These are phyloP conservation scores for Chaetoderma sp. DNA, from an alignment of 2,888 invertebrate genomes.

Conservation along the genomic window DNA sequence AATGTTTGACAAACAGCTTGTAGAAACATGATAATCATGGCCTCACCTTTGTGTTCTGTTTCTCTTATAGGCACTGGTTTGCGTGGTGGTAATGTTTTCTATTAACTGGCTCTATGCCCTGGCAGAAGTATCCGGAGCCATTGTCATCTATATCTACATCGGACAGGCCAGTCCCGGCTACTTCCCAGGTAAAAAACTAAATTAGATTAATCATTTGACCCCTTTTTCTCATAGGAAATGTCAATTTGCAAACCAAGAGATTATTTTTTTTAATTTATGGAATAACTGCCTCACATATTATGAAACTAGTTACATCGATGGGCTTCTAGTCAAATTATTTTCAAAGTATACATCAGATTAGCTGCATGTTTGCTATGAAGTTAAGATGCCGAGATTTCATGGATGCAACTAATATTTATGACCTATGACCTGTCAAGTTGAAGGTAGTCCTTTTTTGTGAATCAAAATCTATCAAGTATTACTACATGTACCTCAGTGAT, in stretches of 20 bases:
- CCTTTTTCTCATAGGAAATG: too few relatives aligned
- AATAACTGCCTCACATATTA: too few relatives aligned
- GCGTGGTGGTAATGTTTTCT: conserved; percentile 89
- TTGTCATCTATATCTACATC: conserved; percentile 92
- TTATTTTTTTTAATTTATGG: neutral
- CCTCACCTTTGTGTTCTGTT: neutral
- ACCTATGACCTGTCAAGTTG: neutral
- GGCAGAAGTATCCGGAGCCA: conserved; percentile 83
- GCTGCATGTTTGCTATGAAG: too few relatives aligned
- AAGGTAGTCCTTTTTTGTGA: neutral
- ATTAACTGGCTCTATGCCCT: conserved; percentile 95
- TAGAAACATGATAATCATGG: too few relatives aligned
- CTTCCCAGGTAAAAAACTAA: conserved; percentile 81
- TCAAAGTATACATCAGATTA: too few relatives aligned
- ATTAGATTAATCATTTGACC: neutral
- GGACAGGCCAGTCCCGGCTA: conserved; percentile 95
- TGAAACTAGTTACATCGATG: too few relatives aligned
- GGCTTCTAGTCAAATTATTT: neutral
- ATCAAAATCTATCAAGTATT: neutral
- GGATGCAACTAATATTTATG: too few relatives aligned
- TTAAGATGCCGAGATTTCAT: too few relatives aligned
- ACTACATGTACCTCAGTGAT: neutral
- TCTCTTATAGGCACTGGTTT: conserved; percentile 81
- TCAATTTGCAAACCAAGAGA: neutral
- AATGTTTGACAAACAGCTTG: too few relatives aligned